Evolutionary conservation across 1,140 invertebrate genomes (phyloP).

Genomic region (Ylistrum balloti): DNA sequence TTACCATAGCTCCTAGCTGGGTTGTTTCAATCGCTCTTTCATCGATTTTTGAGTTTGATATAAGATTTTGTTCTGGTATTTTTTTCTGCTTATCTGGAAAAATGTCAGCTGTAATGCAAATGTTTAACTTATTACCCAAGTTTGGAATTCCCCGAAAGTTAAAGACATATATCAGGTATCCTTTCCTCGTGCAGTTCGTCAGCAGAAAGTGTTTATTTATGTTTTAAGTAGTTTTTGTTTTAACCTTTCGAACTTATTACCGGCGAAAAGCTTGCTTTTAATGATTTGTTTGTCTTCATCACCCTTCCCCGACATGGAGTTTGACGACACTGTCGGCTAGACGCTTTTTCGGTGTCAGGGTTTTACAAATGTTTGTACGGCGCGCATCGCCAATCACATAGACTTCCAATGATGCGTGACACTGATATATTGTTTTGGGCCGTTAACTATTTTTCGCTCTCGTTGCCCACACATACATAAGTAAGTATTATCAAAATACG

Average conservation of each 20-base stretch:
- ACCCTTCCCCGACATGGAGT: not conserved
- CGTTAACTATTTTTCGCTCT: not conserved
- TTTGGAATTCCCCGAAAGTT: not conserved
- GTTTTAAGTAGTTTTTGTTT: slow-evolving; percentile 4
- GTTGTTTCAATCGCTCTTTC: too few species aligned
- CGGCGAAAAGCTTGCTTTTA: slow-evolving; percentile 12
- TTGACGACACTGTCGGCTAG: not conserved
- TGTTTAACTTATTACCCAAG: not conserved
- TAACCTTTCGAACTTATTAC: slow-evolving; percentile 35
- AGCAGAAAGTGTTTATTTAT: not conserved
- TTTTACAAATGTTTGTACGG: slow-evolving; percentile 14
- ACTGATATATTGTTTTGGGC: not conserved
- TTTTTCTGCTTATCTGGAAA: too few species aligned
- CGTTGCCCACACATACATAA: not conserved
- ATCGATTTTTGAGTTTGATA: too few species aligned
- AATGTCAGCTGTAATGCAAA: too few species aligned
- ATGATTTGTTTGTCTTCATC: slow-evolving; percentile 15
- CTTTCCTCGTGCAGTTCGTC: not conserved
- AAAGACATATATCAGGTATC: not conserved
- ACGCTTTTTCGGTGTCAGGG: not conserved
- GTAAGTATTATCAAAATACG: not conserved
- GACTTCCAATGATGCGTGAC: not conserved
- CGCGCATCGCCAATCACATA: not conserved
- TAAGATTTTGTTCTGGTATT: too few species aligned
- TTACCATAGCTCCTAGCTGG: too few species aligned